Percentiles rank a stretch among this genome's conserved stretches.
These are phyloP conservation scores for Rhegmatorhina hoffmannsi DNA, from an alignment of 2,113 vertebrate genomes.

Conservation along the genomic window DNA sequence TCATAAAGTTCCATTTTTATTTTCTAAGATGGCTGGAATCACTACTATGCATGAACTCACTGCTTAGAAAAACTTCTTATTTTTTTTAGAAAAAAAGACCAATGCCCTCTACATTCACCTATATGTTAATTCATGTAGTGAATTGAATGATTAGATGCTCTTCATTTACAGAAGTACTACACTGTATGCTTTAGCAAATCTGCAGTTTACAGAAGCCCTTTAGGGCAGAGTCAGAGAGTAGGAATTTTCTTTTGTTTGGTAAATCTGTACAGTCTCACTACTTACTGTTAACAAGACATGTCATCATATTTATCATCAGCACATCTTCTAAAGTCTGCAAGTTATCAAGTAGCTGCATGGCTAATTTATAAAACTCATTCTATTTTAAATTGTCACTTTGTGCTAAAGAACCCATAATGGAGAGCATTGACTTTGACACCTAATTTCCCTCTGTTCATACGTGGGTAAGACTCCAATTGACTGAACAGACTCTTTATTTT, in stretches of 20 bases:
- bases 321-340: background rate
- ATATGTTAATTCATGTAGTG: background rate
- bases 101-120: background rate
- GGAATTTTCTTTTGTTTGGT: constrained; percentile 18
- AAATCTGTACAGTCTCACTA: background rate
- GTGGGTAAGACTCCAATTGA: background rate
- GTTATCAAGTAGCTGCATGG: background rate
- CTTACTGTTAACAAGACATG: constrained; percentile 19
- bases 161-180: background rate
- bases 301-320: background rate
- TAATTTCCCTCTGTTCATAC: background rate
- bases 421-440: background rate
- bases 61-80: background rate
- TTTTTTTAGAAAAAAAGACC: background rate
- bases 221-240: background rate
- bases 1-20: background rate
- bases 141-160: background rate
- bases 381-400: background rate
- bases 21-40: background rate
- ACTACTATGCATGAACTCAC: background rate
- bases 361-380: background rate
- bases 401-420: background rate
- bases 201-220: background rate
- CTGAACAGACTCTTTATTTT: background rate
- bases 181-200: background rate